Evolutionary conservation across 2,888 invertebrate genomes (phyloP).

Genomic region (Uropetala carovei): DNA sequence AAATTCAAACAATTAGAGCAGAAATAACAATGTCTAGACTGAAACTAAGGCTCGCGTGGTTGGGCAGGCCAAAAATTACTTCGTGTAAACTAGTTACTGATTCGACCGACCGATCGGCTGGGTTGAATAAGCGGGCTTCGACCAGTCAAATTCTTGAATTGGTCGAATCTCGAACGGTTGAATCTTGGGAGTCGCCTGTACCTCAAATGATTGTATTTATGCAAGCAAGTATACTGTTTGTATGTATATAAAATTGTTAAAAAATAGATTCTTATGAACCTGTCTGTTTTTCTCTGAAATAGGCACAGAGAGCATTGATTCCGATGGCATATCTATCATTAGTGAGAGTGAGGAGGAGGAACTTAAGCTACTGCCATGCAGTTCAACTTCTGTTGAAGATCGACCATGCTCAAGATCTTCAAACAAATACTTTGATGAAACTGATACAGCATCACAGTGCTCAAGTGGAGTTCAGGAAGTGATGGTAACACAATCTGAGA

Average conservation of each 20-base stretch:
- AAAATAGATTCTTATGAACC: background rate
- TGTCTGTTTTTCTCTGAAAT: background rate
- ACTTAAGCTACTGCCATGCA: conserved; percentile 34
- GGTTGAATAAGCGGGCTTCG: no score
- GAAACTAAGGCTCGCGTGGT: no score
- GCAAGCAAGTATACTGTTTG: background rate
- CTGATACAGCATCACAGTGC: conserved; percentile 20
- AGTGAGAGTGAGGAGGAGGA: conserved; percentile 57
- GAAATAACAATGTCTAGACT: no score
- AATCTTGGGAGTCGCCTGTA: no score
- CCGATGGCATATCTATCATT: conserved; percentile 47
- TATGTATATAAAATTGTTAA: background rate
- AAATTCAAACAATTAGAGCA: no score
- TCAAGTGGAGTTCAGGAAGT: conserved; percentile 29
- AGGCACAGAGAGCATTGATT: conserved; percentile 47
- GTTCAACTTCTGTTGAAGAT: background rate
- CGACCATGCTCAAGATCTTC: conserved; percentile 20
- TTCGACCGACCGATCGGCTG: no score
- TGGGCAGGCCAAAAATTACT: no score
- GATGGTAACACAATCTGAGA: background rate
- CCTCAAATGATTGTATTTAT: background rate
- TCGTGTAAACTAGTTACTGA: no score
- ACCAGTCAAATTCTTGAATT: no score
- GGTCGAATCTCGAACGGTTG: no score
- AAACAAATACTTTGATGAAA: conserved; percentile 52